A percentile compares a stretch with the other conserved stretches of the same genome.
Evolutionary conservation across 2,113 vertebrate species (phyloP).

Genomic region (Microcebus murinus): DNA sequence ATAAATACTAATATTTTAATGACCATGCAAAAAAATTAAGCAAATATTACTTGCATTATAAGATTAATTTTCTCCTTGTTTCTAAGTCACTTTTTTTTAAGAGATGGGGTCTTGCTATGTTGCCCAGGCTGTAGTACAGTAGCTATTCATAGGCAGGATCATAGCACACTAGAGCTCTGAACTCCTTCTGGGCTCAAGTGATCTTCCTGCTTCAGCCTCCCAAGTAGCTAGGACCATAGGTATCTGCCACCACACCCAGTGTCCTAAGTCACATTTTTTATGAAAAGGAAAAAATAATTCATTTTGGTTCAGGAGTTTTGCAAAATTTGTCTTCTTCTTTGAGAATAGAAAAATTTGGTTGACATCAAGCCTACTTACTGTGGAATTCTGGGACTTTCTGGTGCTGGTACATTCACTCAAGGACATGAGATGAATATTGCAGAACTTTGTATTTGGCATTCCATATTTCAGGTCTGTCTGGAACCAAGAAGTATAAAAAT

Average conservation of each 20-base stretch:
- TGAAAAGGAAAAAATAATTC: neutral
- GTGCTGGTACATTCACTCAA: neutral
- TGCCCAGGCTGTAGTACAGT: neutral
- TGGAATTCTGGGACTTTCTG: neutral
- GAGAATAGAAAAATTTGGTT: conserved; percentile 20
- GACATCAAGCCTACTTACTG: neutral
- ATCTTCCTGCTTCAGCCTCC: neutral
- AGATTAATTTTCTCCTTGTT: neutral
- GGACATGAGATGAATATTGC: neutral
- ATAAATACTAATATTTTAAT: neutral
- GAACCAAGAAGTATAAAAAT: neutral
- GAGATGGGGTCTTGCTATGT: neutral
- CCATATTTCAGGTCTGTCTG: neutral
- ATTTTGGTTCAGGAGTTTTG: conserved; percentile 46
- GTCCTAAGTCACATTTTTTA: neutral
- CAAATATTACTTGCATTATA: conserved; percentile 11
- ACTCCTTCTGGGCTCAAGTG: neutral
- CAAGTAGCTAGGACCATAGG: neutral
- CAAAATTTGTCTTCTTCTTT: conserved; percentile 47
- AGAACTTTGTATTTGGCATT: conserved; percentile 9
- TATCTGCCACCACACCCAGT: neutral
- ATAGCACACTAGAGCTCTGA: neutral
- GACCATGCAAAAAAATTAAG: neutral
- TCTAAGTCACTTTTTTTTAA: neutral
- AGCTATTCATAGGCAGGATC: neutral